Percentiles rank a stretch among this genome's conserved stretches.
Conservation (phyloP, 2,797 vertebrate genomes). For the Cyprinella venusta region DNA sequence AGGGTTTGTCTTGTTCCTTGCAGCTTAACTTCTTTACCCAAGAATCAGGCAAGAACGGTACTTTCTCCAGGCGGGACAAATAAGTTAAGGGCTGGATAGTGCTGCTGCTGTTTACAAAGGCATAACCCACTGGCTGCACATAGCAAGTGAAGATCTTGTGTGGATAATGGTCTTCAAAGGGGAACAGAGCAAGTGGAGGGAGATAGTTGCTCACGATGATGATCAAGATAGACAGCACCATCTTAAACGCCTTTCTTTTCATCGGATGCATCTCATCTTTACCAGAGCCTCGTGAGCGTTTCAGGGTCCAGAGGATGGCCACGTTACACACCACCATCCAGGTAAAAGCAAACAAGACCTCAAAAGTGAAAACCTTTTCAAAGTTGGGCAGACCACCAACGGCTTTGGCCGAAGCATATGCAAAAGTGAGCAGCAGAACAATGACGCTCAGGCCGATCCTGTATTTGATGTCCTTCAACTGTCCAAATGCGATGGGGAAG, state of each 20-base stretch:
- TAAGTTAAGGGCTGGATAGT: conserved; percentile 79
- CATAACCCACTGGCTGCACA: conserved; percentile 74
- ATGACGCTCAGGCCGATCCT: conserved; percentile 67
- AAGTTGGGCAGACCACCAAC: conserved; percentile 74
- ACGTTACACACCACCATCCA: conserved; percentile 78
- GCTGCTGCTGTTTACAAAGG: conserved; percentile 80
- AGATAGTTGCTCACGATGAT: conserved; percentile 79
- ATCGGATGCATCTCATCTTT: conserved; percentile 82
- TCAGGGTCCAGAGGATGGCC: conserved; percentile 75
- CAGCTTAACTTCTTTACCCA: conserved; percentile 61
- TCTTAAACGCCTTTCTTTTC: conserved; percentile 81
- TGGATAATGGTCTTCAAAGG: conserved; percentile 76
- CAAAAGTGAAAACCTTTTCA: conserved; percentile 76
- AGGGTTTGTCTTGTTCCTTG: conserved; percentile 35
- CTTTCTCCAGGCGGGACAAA: conserved; percentile 74
- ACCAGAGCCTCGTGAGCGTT: conserved; percentile 69
- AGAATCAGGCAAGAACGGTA: conserved; percentile 69
- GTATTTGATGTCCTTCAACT: conserved; percentile 74
- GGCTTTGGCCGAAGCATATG: conserved; percentile 73
- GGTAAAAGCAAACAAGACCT: conserved; percentile 73
- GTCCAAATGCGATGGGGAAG: conserved; percentile 74
- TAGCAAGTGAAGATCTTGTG: conserved; percentile 75
- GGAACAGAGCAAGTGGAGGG: conserved; percentile 76
- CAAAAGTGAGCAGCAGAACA: conserved; percentile 75
- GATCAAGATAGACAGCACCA: conserved; percentile 75